Conservation (phyloP, 2,888 invertebrate species). For the Nipponacmea schrenckii region DNA sequence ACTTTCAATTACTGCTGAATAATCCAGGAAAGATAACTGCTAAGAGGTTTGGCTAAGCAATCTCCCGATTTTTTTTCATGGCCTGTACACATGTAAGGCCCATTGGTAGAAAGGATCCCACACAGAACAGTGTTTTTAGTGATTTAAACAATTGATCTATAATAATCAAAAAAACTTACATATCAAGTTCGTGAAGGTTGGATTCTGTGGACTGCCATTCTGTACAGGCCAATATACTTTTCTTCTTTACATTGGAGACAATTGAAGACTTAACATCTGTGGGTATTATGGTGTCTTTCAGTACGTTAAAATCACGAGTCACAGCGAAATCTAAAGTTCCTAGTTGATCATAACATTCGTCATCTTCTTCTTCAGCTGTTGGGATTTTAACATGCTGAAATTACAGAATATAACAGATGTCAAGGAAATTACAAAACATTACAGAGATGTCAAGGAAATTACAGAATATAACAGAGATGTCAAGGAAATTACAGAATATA, state of each 20-base stretch:
- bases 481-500: not conserved
- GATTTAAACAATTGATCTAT: no score
- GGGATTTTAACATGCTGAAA: conserved; percentile 38
- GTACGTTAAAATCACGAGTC: conserved; percentile 55
- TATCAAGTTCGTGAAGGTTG: conserved; percentile 71
- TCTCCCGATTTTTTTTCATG: no score
- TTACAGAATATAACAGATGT: no score
- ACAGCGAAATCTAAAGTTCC: conserved; percentile 60
- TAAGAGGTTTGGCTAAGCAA: no score
- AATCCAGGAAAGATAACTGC: no score
- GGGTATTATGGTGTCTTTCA: conserved; percentile 41
- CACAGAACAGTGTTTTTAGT: no score
- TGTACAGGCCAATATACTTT: conserved; percentile 32
- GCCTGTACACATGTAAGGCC: no score
- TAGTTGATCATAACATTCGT: conserved; percentile 37
- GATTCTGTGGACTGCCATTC: conserved; percentile 51
- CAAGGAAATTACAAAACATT: no score
- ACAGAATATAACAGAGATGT: no score
- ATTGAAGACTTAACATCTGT: conserved; percentile 27
- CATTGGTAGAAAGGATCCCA: no score
- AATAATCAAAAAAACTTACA: conserved; percentile 66
- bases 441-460: no score
- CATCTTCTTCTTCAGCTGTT: conserved; percentile 46
- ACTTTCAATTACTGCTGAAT: no score
- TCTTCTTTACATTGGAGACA: conserved; percentile 48